A percentile compares a stretch with the other conserved stretches of the same genome.
Conservation (phyloP, 1,140 invertebrate genomes). For the Drosophila bocqueti region DNA sequence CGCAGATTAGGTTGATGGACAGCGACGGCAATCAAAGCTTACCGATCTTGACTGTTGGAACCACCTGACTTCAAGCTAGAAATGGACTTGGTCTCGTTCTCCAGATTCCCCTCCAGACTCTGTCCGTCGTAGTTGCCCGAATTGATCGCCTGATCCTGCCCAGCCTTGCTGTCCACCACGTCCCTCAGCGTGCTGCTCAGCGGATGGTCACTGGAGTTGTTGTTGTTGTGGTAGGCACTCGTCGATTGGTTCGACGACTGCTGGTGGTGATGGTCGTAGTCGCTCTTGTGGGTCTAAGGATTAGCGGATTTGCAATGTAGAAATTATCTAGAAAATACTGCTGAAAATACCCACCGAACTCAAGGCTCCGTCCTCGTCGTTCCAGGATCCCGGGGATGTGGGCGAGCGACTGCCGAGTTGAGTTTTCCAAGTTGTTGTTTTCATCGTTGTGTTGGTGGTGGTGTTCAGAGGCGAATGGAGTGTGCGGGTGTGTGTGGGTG, state of each 20-base stretch:
- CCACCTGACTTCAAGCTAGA: slow-evolving; percentile 88
- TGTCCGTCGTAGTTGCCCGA: slow-evolving; percentile 65
- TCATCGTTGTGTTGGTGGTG: slow-evolving; percentile 34
- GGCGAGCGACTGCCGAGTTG: slow-evolving; percentile 73
- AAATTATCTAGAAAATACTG: background rate
- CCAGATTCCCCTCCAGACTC: slow-evolving; percentile 88
- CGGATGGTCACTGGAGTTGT: slow-evolving; percentile 56
- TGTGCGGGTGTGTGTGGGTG: slow-evolving; percentile 14
- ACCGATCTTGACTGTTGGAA: slow-evolving; percentile 87
- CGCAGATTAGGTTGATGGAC: background rate
- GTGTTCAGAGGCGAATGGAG: slow-evolving; percentile 22
- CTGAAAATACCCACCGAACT: slow-evolving; percentile 70
- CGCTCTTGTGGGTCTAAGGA: slow-evolving; percentile 75
- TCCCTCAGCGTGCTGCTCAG: slow-evolving; percentile 65
- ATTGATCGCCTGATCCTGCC: slow-evolving; percentile 37
- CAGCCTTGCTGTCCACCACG: slow-evolving; percentile 68
- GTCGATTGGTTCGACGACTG: slow-evolving; percentile 58
- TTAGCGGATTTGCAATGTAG: background rate
- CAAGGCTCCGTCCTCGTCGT: slow-evolving; percentile 81
- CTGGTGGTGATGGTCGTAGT: slow-evolving; percentile 75
- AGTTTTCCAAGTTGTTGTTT: slow-evolving; percentile 35
- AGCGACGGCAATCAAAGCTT: slow-evolving; percentile 14
- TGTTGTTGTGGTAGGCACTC: slow-evolving; percentile 52
- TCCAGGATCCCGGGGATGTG: slow-evolving; percentile 85
- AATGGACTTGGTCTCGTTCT: slow-evolving; percentile 89